A percentile compares a stretch with the other conserved stretches of the same genome.
Conservation (phyloP, 2,888 invertebrate genomes). For the Spodoptera exigua region DNA sequence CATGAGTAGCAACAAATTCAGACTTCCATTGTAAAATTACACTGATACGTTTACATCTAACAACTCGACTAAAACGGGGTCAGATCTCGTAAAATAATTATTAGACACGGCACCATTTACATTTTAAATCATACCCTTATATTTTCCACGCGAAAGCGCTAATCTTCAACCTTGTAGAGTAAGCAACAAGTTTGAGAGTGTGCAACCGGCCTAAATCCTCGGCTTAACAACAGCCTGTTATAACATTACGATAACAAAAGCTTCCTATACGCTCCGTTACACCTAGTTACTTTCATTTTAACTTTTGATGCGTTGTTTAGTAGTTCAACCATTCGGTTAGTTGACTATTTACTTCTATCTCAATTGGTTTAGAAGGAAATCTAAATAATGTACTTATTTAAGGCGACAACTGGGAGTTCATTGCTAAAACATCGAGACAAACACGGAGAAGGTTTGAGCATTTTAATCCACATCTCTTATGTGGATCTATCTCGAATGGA, state of each 20-base stretch:
- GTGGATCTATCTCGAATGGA: too few relatives aligned
- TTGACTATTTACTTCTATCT: neutral
- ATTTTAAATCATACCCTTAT: constrained; percentile 30
- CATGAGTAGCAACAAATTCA: too few relatives aligned
- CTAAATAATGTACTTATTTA: too few relatives aligned
- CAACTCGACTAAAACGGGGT: neutral
- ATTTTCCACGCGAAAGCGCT: constrained; percentile 18
- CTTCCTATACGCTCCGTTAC: constrained; percentile 22
- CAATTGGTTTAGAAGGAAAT: too few relatives aligned
- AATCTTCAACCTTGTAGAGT: constrained; percentile 26
- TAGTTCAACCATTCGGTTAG: constrained; percentile 1
- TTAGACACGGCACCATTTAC: constrained; percentile 15
- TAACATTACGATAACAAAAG: constrained; percentile 43
- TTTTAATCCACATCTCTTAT: too few relatives aligned
- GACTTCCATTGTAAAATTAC: too few relatives aligned
- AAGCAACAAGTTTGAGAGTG: constrained; percentile 45
- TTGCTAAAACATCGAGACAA: too few relatives aligned
- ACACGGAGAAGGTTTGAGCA: too few relatives aligned
- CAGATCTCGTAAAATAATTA: constrained; percentile 20
- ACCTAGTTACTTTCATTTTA: constrained; percentile 9
- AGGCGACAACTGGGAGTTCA: too few relatives aligned
- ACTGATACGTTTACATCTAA: too few relatives aligned
- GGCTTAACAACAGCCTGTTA: constrained; percentile 37
- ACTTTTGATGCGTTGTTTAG: constrained; percentile 13
- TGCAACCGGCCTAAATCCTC: constrained; percentile 25